These are phyloP conservation scores for Pseudorectes ferrugineus DNA, from an alignment of 2,113 vertebrate species.

Conservation along the genomic window DNA sequence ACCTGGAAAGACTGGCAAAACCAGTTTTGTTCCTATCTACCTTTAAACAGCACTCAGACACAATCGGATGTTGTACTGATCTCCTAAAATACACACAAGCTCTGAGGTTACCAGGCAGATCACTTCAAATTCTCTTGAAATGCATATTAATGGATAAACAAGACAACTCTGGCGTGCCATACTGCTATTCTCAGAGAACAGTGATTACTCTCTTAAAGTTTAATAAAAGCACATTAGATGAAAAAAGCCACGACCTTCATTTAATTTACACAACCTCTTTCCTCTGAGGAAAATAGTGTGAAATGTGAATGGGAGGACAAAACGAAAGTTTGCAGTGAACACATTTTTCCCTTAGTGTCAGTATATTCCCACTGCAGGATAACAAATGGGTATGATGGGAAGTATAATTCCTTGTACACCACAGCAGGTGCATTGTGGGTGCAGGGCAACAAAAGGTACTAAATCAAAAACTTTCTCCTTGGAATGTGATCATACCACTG, in stretches of 20 bases:
- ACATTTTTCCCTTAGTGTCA: neutral
- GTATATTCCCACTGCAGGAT: neutral
- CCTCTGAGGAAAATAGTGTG: neutral
- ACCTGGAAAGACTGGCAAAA: neutral
- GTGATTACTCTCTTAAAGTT: neutral
- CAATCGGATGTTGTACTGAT: neutral
- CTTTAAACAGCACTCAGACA: neutral
- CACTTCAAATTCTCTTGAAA: neutral
- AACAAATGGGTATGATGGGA: neutral
- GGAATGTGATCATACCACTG: neutral
- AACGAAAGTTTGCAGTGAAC: neutral
- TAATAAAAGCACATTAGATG: neutral
- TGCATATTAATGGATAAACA: neutral
- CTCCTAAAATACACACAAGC: neutral
- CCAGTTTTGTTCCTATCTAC: neutral
- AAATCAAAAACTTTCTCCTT: neutral
- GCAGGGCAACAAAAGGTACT: neutral
- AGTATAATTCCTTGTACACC: neutral
- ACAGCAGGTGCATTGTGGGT: neutral
- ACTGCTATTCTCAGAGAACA: neutral
- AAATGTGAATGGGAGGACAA: neutral
- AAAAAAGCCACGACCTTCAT: neutral
- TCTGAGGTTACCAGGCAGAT: neutral
- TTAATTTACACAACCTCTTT: neutral
- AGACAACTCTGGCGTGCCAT: neutral